Evolutionary conservation across 2,797 vertebrate species (phyloP).

Genomic region (Aulostomus chinensis): DNA sequence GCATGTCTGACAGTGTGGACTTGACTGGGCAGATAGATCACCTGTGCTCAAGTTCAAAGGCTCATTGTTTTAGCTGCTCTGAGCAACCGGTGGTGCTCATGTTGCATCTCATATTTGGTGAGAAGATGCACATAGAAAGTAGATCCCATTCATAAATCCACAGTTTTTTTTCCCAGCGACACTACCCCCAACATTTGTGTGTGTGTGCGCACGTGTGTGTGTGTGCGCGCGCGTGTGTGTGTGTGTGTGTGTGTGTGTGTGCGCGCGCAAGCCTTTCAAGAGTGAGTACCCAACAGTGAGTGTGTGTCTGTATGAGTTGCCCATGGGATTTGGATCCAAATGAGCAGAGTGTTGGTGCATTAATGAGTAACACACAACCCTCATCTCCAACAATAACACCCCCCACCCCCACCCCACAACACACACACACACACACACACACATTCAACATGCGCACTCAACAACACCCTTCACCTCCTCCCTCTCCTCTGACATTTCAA

Average conservation of each 20-base stretch:
- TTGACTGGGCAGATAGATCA: conserved; percentile 37
- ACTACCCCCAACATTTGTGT: conserved; percentile 15
- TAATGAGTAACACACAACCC: conserved; percentile 74
- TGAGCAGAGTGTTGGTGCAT: conserved; percentile 75
- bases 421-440: conserved; percentile 33
- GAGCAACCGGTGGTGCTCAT: too few species aligned
- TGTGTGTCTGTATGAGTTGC: conserved; percentile 37
- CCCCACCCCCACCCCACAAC: conserved; percentile 15
- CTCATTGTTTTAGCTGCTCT: too few species aligned
- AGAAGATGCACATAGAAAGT: conserved; percentile 5
- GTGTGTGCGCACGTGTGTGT: conserved; percentile 6
- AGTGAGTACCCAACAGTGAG: conserved; percentile 15
- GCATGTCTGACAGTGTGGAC: conserved; percentile 21
- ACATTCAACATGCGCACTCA: conserved; percentile 7
- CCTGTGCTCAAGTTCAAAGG: conserved; percentile 34
- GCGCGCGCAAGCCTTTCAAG: conserved; percentile 3
- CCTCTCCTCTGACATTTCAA: conserved; percentile 72
- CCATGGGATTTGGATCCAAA: conserved; percentile 68
- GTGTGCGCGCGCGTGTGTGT: conserved; percentile 18
- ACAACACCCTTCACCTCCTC: conserved; percentile 38
- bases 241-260: conserved; percentile 12
- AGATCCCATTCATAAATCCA: conserved; percentile 9
- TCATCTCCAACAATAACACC: conserved; percentile 59
- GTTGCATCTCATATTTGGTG: neutral
- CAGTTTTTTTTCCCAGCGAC: conserved; percentile 7